A percentile compares a stretch with the other conserved stretches of the same genome.
phyloP scores from a whole-genome alignment of 1,140 invertebrate species.

The Polyergus mexicanus region DNA sequence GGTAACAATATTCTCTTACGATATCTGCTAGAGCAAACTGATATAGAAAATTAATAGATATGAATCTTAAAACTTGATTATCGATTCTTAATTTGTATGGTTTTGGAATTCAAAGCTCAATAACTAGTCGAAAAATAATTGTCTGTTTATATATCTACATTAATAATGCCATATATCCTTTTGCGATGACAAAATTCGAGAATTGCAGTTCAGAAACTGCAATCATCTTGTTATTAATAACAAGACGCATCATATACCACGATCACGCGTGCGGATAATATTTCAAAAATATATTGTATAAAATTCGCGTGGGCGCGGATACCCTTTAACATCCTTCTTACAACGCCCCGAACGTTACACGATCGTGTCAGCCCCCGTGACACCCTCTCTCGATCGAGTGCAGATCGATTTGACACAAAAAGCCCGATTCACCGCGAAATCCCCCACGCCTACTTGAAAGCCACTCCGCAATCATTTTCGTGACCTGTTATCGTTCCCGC shows the following conservation, averaged over 20 bases:
- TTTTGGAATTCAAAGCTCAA: background rate
- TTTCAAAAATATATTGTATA: conserved; percentile 18
- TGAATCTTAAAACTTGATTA: background rate
- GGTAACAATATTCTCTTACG: background rate
- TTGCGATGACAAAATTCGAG: background rate
- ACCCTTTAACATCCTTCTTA: conserved; percentile 74
- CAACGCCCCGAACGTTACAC: conserved; percentile 71
- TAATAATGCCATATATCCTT: conserved; percentile 16
- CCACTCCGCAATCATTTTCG: conserved; percentile 66
- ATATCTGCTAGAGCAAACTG: background rate
- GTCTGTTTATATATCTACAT: background rate
- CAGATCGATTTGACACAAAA: conserved; percentile 76
- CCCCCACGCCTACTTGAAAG: conserved; percentile 54
- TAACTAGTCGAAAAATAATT: background rate
- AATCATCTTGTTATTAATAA: conserved; percentile 23
- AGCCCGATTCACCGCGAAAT: conserved; percentile 64
- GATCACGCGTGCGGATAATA: background rate
- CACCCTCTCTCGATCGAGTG: conserved; percentile 73
- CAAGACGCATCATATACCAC: background rate
- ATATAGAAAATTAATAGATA: background rate
- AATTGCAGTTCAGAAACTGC: too few species aligned
- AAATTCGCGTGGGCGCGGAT: conserved; percentile 55
- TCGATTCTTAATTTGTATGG: background rate
- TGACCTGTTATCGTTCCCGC: conserved; percentile 55
- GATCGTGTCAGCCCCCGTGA: conserved; percentile 61